Evolutionary conservation across 2,797 vertebrate genomes (phyloP).

Genomic region (Rhabdophis nuchalis): DNA sequence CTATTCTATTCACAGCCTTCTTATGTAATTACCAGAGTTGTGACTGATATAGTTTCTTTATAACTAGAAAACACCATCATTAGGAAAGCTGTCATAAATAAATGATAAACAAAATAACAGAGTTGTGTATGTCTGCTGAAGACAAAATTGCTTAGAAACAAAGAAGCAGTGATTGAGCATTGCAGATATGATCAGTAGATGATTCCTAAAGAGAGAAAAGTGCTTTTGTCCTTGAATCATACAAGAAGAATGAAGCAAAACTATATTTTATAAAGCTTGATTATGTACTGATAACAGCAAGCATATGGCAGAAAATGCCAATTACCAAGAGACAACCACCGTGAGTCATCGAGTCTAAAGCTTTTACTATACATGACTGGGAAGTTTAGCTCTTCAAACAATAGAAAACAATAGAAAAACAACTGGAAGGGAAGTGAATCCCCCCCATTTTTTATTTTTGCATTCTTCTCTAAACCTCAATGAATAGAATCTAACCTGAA

Average conservation of each 20-base stretch:
- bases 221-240: neutral
- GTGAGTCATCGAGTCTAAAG: neutral
- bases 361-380: neutral
- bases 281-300: neutral
- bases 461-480: neutral
- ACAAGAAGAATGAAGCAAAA: neutral
- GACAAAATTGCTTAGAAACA: neutral
- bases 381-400: neutral
- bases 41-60: neutral
- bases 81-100: neutral
- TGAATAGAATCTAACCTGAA: no score
- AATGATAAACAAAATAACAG: neutral
- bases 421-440: neutral
- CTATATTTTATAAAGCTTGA: neutral
- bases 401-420: neutral
- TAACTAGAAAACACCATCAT: neutral
- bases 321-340: neutral
- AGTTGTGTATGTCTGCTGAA: neutral
- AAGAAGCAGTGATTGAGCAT: neutral
- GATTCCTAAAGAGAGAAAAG: neutral
- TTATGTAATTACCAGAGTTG: neutral
- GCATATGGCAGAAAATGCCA: neutral
- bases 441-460: no score
- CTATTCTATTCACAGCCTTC: neutral
- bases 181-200: neutral